Evolutionary conservation across 2,113 vertebrate species (phyloP).

Genomic region (Hippocampus comes): DNA sequence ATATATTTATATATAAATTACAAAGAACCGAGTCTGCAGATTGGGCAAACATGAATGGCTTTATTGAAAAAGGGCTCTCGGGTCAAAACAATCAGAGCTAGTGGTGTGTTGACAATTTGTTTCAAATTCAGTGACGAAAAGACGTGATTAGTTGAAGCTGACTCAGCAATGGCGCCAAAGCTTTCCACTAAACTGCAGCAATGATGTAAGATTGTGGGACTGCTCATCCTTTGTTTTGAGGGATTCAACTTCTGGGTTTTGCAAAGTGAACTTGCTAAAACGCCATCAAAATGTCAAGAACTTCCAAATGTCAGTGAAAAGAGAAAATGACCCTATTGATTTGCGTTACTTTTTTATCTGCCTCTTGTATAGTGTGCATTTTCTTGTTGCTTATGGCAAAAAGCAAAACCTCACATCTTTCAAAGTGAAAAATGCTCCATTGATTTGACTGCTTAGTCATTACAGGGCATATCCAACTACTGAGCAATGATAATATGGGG

Average conservation of each 20-base stretch:
- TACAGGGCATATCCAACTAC: conserved; percentile 67
- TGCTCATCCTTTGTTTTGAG: conserved; percentile 39
- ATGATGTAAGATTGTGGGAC: conserved; percentile 14
- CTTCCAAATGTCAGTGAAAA: conserved; percentile 4
- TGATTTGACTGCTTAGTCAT: conserved; percentile 70
- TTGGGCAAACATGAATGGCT: no score
- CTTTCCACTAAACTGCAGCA: conserved; percentile 32
- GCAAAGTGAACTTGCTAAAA: conserved; percentile 4
- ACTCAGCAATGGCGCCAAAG: conserved; percentile 75
- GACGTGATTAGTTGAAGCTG: conserved; percentile 84
- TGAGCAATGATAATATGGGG: conserved; percentile 60
- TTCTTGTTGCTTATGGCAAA: conserved; percentile 5
- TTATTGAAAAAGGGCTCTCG: conserved; percentile 17
- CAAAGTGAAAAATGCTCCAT: conserved; percentile 67
- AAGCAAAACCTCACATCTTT: conserved; percentile 21
- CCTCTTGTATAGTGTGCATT: conserved; percentile 2
- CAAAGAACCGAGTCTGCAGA: background rate
- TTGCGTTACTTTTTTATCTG: conserved; percentile 5
- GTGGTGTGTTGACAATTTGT: conserved; percentile 77
- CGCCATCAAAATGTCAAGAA: conserved; percentile 9
- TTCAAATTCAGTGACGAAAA: conserved; percentile 80
- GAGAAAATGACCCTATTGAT: background rate
- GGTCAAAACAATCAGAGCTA: conserved; percentile 81
- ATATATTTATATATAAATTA: background rate
- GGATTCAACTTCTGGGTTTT: conserved; percentile 11